Base-by-base conservation (phyloP, 2,113 vertebrate species). In the Steatornis caripensis region DNA sequence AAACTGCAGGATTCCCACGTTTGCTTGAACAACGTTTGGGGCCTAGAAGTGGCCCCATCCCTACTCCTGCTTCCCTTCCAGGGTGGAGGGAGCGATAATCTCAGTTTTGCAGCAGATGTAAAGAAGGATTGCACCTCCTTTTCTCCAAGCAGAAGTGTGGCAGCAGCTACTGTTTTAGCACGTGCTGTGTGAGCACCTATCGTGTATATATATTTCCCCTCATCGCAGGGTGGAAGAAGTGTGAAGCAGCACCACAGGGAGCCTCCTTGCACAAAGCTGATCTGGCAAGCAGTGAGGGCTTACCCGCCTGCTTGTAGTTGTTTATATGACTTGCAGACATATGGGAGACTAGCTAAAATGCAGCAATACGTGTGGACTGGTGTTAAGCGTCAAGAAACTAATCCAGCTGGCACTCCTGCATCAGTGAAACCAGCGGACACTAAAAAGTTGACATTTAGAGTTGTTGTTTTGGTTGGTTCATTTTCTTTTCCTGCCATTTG, bases 401-500 rank as follows among this genome's bases (percentile, higher is more conserved):
- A 64, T 86, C 74, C 89, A 93, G 37, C 90, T 95, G 95, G 49
- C 36, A 57, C 37, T 84, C 41, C 53, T 76, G 54, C 49, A 62
- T n/a, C 57, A 92, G 34, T 84, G 92, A 95, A 87, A 91, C 80
- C 90, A 90, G 62, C 62, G 84, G 84, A 95, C 70, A 80, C 49
- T 91, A 51, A 85, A 75, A 58, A 82, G 89, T 66, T 57, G 68
- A 30, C 32, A 48, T 79, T 93, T 61, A 39, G 55, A 64, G 55
- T 65, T 66, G 62, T 45, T 41, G 54, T 49, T 76, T 91, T 54
- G 48, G 74, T 76, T 26, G 49, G 23, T 79, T 89, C 79, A 29
- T 93, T 58, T 74, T 93, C 37, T 71, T 94, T 85, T 76, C 84
- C 70, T 91, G 58, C 66, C 94, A 95, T 98, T 96, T 93, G 78